Evolutionary conservation across 2,113 vertebrate species (phyloP), one percentile per base, ranked within the genome.

Genomic region (Alces alces): DNA sequence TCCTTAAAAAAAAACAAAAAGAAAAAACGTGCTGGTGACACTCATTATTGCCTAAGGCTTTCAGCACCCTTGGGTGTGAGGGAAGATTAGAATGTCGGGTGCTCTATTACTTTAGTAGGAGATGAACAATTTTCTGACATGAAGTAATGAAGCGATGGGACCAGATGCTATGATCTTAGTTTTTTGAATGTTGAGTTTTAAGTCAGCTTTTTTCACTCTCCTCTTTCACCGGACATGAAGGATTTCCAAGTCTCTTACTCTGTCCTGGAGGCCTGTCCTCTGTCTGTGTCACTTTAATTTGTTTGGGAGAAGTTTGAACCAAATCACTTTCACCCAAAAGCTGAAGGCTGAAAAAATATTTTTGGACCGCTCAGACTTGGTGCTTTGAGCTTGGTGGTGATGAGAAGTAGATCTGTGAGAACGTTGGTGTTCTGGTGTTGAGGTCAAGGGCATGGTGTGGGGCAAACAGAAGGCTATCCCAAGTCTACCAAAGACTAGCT

Each of bases 361-460:
- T 96, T 95, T 98, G 92, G 36, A 95, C 73, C 96, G 60, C 95
- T 96, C 96, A 96, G 76, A 36, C 50, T 25, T 94, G 43, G 85
- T 92, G 82, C 15, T 64, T 50, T 94, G 79, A 82, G 79, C 57
- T 93, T 90, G 58, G 83, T 89, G 58, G 76, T n/a, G 36, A 73
- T 55, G 78, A 86, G 86, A 92, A 58, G 45, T 28, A 55, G 78
- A 33, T 30, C 28, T 78, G 52, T 61, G 73, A 47, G 86, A 50
- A 64, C 21, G 19, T 91, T 86, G 83, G 52, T 43, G 17, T 93
- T 80, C 30, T 47, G 47, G 47, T 3, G 6, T 45, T 3, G 17
- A 73, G 50, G 93, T 92, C 43, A 54, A 45, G 4, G 61, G 17
- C 33, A 2, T 54, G n/a, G 33, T 17, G 2, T 27, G 28, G 16